Evolutionary conservation across 2,797 vertebrate genomes (phyloP), one percentile per base, ranked within the genome.

Genomic region (Lithobates sylvaticus): DNA sequence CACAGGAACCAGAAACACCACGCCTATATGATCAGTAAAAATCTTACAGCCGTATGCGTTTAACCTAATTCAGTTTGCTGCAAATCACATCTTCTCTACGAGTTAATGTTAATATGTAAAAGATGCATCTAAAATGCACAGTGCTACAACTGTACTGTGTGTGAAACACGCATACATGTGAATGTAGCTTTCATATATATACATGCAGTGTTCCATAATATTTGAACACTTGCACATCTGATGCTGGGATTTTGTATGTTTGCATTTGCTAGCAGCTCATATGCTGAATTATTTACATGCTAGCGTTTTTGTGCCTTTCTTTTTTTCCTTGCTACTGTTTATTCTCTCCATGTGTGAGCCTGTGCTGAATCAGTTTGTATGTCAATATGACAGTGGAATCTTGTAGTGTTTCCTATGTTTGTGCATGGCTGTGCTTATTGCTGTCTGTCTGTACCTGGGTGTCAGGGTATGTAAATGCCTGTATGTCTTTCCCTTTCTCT

Each of bases 401-500:
- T 70, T 68, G 23, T 70, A 70, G 26, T 54, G 44, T 44, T 76
- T 81, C 78, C 78, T 61, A 81, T 86, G 78, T 76, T 54, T 86
- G 65, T 54, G 78, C 21, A 42, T 36, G 70, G 68, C 50, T 42
- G 50, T 64, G 71, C 54, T 75, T 83, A 75, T 42, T 83, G 58
- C 54, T 75, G 78, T 81, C 84, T 86, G 71, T 71, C 84, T 80
- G 65, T 85, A 68, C 61, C 44, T 61, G 77, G 70, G 71, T 27
- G 58, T 54, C 15, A 69, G 77, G 44, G 44, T 79, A 85, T 79
- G 77, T 27, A 70, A 79, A 42, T 89, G 86, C 89, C 88, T 85
- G 88, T 84, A 65, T 91, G 91, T 92, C 89, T 91, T 85, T 73
- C 79, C 79, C 69, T 76, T 86, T 90, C 91, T 88, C 75, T 89